These are phyloP conservation scores for Perccottus glenii DNA, from an alignment of 2,113 vertebrate genomes.

Conservation along the genomic window DNA sequence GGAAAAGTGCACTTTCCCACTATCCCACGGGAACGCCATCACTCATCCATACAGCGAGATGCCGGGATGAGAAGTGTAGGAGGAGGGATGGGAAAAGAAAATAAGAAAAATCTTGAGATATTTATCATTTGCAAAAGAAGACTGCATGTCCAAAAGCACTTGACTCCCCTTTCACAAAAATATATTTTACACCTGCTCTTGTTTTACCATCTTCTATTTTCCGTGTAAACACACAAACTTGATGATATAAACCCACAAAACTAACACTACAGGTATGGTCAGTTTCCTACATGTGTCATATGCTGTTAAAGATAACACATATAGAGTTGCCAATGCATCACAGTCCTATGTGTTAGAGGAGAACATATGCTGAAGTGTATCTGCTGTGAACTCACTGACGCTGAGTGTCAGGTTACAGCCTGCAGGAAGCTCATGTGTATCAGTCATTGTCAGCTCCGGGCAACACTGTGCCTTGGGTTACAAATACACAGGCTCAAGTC, in stretches of 20 bases:
- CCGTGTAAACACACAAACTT: too few relatives aligned
- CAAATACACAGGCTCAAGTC: too few relatives aligned
- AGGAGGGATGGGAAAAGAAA: slow-evolving; percentile 21
- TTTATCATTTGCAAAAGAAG: slow-evolving; percentile 42
- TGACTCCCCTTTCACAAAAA: too few relatives aligned
- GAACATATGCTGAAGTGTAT: slow-evolving; percentile 54
- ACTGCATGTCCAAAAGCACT: background rate
- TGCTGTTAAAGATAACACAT: slow-evolving; percentile 7
- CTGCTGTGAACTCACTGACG: slow-evolving; percentile 31
- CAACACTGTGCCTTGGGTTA: too few relatives aligned
- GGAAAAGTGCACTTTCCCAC: slow-evolving; percentile 75
- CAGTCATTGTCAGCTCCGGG: too few relatives aligned
- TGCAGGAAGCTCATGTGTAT: slow-evolving; percentile 30
- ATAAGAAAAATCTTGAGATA: slow-evolving; percentile 35
- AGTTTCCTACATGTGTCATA: background rate
- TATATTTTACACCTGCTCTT: too few relatives aligned
- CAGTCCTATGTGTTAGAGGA: slow-evolving; percentile 1
- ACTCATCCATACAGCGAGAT: slow-evolving; percentile 68
- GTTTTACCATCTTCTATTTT: too few relatives aligned
- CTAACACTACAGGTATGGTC: too few relatives aligned
- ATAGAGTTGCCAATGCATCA: slow-evolving; percentile 9
- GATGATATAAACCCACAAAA: too few relatives aligned
- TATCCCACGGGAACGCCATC: slow-evolving; percentile 84
- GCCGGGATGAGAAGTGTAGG: slow-evolving; percentile 45
- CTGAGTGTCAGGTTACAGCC: slow-evolving; percentile 30